Base-by-base conservation (phyloP, 2,797 vertebrate genomes). In the Acanthurus tractus region DNA sequence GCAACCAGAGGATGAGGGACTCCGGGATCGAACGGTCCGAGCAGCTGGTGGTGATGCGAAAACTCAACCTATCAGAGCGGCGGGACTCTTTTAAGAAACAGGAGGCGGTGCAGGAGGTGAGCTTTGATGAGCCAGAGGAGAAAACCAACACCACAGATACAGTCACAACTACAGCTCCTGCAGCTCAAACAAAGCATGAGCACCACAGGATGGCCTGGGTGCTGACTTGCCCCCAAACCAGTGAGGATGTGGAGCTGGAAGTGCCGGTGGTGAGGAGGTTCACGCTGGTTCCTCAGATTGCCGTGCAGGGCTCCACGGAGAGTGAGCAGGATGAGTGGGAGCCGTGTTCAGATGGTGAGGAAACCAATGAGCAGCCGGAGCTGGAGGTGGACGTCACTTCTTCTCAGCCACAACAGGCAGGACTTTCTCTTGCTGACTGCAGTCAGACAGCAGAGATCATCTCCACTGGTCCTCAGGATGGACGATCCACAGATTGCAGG, bases 51-150 rank as follows among this genome's bases (percentile, higher is more conserved):
- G 95, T 99, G 54, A 99, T 99, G 98, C 91, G 97, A 49, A 97
- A 98, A 82, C 94, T 99, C 69, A 98, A 99, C 88, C 94, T 99
- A 2, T 98, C 97, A 0, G 98, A 99, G 91, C 96, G 98, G 6
- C 92, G 98, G 0, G 98, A 99, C 93, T 99, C 98, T 56, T 99
- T 99, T 82, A 99, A 99, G 92, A 99, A 99, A 87, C 98, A 99
- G 83, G 97, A 99, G 85, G 98, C 98, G 0, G 98, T 99, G 40
- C 97, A 99, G 88, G 98, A 99, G 90, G 97, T 99, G 83, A 99
- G 98, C 91, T 98, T 99, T 0, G 98, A 99, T 0, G 98, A 99
- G 75, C 96, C 96, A 0, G 97, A 97, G 56, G 93, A 96, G 79
- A 94, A 94, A 74, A 57, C 63, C 18, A 29, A 72, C 68, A 74